Conservation (phyloP, 2,888 invertebrate species). For the Drosophila conformis region DNA sequence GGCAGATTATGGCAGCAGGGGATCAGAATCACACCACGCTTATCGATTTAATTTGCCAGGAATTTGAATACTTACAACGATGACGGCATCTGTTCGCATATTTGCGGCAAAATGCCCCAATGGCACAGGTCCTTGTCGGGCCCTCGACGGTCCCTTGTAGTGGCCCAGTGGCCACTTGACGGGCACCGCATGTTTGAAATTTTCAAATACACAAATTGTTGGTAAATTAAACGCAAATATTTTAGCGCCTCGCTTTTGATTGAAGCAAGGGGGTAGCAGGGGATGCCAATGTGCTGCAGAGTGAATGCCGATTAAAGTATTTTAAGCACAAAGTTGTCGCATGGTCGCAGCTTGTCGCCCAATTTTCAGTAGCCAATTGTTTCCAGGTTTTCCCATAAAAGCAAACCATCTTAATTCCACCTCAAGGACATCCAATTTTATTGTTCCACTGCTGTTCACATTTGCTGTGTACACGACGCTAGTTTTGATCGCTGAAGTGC, state of each 20-base stretch:
- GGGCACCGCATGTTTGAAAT: constrained; percentile 18
- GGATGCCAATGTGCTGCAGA: not conserved
- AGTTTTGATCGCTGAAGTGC: not conserved
- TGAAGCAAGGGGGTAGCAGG: not conserved
- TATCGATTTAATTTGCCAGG: constrained; percentile 14
- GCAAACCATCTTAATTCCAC: not conserved
- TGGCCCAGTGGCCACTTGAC: constrained; percentile 6
- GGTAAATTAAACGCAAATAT: constrained; percentile 23
- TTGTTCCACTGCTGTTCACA: not conserved
- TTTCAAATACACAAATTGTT: constrained; percentile 22
- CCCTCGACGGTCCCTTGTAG: not conserved
- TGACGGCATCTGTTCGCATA: constrained; percentile 13
- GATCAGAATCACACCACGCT: constrained; percentile 1
- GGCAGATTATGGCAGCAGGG: not conserved
- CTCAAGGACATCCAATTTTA: not conserved
- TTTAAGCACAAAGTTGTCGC: constrained; percentile 7
- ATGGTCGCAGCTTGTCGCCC: constrained; percentile 4
- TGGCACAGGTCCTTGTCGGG: not conserved
- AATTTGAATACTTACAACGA: constrained; percentile 4
- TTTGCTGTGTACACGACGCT: not conserved
- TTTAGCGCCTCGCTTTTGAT: constrained; percentile 12
- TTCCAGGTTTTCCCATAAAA: not conserved
- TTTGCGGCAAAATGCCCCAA: constrained; percentile 8
- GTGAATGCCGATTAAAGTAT: not conserved
- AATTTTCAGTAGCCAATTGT: not conserved